Percentiles rank a stretch among this genome's conserved stretches.
phyloP scores from a whole-genome alignment of 2,888 invertebrate species.

The Zaprionus lineosus region DNA sequence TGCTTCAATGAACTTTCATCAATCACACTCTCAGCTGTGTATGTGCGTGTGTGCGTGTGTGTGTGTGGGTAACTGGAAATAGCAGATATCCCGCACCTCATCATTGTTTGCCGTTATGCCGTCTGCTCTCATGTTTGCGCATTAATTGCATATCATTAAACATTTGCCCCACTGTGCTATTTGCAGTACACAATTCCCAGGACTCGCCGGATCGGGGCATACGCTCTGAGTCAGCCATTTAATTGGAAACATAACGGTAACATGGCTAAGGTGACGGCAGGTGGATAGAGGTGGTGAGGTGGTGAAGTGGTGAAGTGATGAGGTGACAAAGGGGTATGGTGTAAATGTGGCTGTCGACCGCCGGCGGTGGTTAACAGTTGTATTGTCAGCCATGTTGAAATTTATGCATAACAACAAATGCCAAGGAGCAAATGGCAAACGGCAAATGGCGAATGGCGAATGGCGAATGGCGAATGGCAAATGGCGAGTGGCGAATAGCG shows the following conservation, averaged over 20 bases:
- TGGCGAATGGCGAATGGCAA: constrained; percentile 11
- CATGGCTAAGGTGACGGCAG: too few relatives aligned
- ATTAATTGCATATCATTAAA: constrained; percentile 72
- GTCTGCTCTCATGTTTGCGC: constrained; percentile 67
- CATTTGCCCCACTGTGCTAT: constrained; percentile 54
- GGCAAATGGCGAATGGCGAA: constrained; percentile 24
- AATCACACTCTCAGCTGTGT: too few relatives aligned
- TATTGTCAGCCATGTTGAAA: constrained; percentile 52
- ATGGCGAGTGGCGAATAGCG: constrained; percentile 25
- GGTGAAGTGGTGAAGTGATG: too few relatives aligned
- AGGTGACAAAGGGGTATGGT: background rate
- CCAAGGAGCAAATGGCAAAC: constrained; percentile 11
- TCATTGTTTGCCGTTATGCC: constrained; percentile 19
- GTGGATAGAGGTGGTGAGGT: constrained; percentile 28
- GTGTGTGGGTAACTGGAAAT: too few relatives aligned
- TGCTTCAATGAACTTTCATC: too few relatives aligned
- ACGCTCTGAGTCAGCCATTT: constrained; percentile 17
- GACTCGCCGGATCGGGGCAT: constrained; percentile 8
- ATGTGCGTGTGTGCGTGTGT: too few relatives aligned
- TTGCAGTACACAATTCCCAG: constrained; percentile 45
- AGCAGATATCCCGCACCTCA: constrained; percentile 12
- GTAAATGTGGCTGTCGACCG: constrained; percentile 2
- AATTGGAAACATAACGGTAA: constrained; percentile 35
- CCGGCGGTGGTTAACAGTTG: constrained; percentile 31
- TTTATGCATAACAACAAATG: constrained; percentile 53